Base-by-base conservation (phyloP, 2,888 invertebrate species). In the Griposia aprilina region DNA sequence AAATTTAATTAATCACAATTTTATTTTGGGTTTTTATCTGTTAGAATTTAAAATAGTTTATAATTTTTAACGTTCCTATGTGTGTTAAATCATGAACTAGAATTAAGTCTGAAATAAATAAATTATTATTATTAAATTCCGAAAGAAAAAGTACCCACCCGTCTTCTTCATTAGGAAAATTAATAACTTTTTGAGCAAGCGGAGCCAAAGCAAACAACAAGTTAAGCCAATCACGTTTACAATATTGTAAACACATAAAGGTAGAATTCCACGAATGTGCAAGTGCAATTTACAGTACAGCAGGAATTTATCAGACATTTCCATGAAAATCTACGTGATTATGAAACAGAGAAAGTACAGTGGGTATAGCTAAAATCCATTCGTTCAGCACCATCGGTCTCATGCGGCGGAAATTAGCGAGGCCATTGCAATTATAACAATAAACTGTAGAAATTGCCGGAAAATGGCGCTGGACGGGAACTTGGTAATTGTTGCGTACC, bases 391-490 rank as follows among this genome's bases (percentile, higher is more conserved):
- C 48, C 78, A 75, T 81, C 71, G 60, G 78, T 67, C 60, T 75
- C 65, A 67, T 74, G 55, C 69, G 60, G 52, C 74, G 84, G 77
- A 86, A 80, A 80, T 87, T 70, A 45, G 68, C 74, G 82, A 86
- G 81, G 88, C 59, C 80, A 62, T 76, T 66, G 48, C 67, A 84
- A 88, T 82, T 76, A 83, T 76, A 70, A 86, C 81, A 81, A 68
- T 77, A 67, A 74, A 67, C 59, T 66, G 68, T 72, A 75, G 66
- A 78, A 86, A 88, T 83, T 80, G 80, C 83, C 73, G 84, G 84
- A 73, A 88, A 86, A 86, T 82, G 72, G 60, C 69, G 62, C 52
- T 65, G 71, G 71, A 77, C 84, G 36, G 74, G 74, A 83, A 77
- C 60, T 15, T 13, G 15, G 26, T 63, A 76, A 77, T 80, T 77